A percentile compares a stretch with the other conserved stretches of the same genome.
Conservation (phyloP, 2,888 invertebrate species). For the Cheiracanthium punctorium region DNA sequence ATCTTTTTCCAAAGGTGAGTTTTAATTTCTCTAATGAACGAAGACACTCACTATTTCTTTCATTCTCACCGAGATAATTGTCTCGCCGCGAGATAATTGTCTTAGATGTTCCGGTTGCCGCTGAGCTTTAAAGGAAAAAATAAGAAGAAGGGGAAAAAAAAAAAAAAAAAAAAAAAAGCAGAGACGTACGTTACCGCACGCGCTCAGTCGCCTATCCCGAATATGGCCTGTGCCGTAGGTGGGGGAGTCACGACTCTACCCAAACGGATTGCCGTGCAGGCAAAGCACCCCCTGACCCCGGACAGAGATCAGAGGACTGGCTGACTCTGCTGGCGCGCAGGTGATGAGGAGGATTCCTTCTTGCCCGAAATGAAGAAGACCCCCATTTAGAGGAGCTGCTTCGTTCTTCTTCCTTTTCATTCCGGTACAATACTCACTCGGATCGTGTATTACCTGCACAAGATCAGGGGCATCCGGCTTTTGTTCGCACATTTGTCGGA, state of each 20-base stretch:
- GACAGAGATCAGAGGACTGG: not conserved
- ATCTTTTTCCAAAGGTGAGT: no score
- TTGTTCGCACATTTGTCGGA: slow-evolving; percentile 32
- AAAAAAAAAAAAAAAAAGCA: no score
- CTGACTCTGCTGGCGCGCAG: not conserved
- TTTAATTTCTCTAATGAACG: no score
- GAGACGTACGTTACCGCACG: slow-evolving; percentile 38
- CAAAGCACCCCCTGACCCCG: slow-evolving; percentile 21
- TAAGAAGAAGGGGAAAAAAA: no score
- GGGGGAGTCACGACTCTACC: slow-evolving; percentile 62
- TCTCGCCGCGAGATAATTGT: no score
- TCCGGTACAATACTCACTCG: not conserved
- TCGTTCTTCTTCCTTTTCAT: not conserved
- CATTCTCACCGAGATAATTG: no score
- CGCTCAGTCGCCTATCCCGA: slow-evolving; percentile 3
- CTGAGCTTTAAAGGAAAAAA: no score
- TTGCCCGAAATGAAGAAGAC: not conserved
- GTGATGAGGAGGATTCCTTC: not conserved
- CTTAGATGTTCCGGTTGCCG: no score
- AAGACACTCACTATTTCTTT: no score
- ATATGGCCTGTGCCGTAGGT: slow-evolving; percentile 33
- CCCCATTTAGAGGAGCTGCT: not conserved
- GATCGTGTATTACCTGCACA: not conserved
- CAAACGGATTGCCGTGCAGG: slow-evolving; percentile 50
- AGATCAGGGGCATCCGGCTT: slow-evolving; percentile 1